Evolutionary conservation across 2,113 vertebrate genomes (phyloP), one percentile per base, ranked within the genome.

Genomic region (Hyperopisus bebe): DNA sequence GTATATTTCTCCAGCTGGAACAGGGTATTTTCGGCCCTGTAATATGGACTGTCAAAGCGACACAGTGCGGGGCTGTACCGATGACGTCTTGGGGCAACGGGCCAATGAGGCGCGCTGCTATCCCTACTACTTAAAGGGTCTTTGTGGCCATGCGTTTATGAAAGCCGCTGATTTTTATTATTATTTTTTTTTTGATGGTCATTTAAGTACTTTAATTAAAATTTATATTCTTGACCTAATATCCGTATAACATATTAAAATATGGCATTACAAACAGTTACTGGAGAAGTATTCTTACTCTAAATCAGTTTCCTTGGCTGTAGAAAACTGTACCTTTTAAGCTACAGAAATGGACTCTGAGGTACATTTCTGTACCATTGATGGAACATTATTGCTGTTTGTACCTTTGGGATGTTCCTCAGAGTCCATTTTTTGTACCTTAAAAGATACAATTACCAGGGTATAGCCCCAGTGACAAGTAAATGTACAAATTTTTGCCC

Each of bases 61-160:
- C 88, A 88, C 84, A 48, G 85, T 51, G 77, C n/a, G 53, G n/a
- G 53, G 77, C 87, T 62, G 53, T 82, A 15, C 48, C 35, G 66
- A 62, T 91, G 90, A 91, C 90, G 90, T 89, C 88, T 35, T 39
- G 70, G 88, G 47, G 47, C 66, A 27, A 66, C 27, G 88, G 70
- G 88, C 88, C 88, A 89, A 89, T 89, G 88, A 89, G 46, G 48
- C 88, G 44, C 70, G 88, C 70, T 47, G 27, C 58, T 46, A 42
- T 70, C 21, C 31, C 31, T 11, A 9, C 21, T 58, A 31, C 47
- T 89, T 89, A 89, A 89, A 89, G 88, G 88, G 70, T 35, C n/a
- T 74, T 82, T 19, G 35, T 82, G 88, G 70, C 70, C 70, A 74
- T 21, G 31, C 13, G 9, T 9, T 74, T 89, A 15, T 51, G 10